Base-by-base conservation (phyloP, 2,888 invertebrate species). In the Ethmia dodecea region DNA sequence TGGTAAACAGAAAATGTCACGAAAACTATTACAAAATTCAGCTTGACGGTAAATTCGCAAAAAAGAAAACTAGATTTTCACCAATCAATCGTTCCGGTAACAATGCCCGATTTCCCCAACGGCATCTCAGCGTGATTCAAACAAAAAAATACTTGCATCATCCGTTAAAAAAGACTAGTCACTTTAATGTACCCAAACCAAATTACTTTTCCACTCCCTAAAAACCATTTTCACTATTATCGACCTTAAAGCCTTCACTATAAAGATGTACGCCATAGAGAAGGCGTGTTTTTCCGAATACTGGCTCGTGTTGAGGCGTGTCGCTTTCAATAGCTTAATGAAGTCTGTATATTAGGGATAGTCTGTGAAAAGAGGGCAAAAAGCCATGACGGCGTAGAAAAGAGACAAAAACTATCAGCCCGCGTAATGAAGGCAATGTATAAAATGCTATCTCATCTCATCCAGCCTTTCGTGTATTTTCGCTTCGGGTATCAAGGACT, bases 81-180 rank as follows among this genome's bases (percentile, higher is more conserved):
- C 13, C 27, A 33, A 33, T 28, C 28, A 33, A 33, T 33, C 33
- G 14, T n/a, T 20, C n/a, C 14, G 26, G 10, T 20, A 36, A 28
- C 9, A n/a, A 31, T 5, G 28, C 12, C 12, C 31, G 28, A 35
- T 26, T 13, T 12, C 39, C 31, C 35, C 30, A n/a, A n/a, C n/a
- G n/a, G n/a, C n/a, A 11, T 32, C 27, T 43, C 43, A 41, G 39
- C 45, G 33, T 36, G 34, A 41, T 35, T 24, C 26, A 25, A 31
- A 37, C 37, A 39, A 41, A 35, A 28, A 22, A 43, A 24, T 32
- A 27, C 46, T 37, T 33, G 28, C 45, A 35, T 39, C 43, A 43
- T 39, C 41, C 34, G 31, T 30, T 31, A 33, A 40, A 42, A 43
- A 38, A 38, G 37, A 33, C 37, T 24, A 24, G 40, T 43, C 45